Evolutionary conservation across 1,140 invertebrate species (phyloP).

Genomic region (Diorhabda carinulata): DNA sequence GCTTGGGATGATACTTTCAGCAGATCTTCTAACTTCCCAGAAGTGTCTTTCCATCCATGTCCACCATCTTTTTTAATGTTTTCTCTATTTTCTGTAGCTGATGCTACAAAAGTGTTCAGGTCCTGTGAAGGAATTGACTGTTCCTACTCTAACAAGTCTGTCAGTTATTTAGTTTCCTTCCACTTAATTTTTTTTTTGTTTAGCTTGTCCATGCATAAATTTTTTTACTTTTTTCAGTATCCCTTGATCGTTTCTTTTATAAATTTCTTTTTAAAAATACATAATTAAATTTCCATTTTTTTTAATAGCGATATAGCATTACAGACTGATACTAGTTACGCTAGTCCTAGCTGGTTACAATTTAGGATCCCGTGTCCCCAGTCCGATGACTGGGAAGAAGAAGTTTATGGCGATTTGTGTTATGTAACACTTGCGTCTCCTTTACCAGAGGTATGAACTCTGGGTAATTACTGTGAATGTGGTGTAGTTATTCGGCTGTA

Average conservation of each 20-base stretch:
- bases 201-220: neutral
- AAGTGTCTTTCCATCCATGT: too few relatives aligned
- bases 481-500: neutral
- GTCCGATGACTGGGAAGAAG: conserved; percentile 67
- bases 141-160: too few relatives aligned
- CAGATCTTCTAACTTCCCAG: too few relatives aligned
- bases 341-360: conserved; percentile 58
- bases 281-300: conserved; percentile 1
- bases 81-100: too few relatives aligned
- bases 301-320: conserved; percentile 12
- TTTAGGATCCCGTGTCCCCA: conserved; percentile 59
- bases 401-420: conserved; percentile 84
- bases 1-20: too few relatives aligned
- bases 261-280: neutral
- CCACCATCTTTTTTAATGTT: too few relatives aligned
- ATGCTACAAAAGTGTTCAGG: too few relatives aligned
- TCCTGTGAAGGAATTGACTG: too few relatives aligned
- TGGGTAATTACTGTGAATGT: neutral
- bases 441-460: conserved; percentile 56
- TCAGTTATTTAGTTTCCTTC: too few relatives aligned
- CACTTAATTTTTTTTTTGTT: too few relatives aligned
- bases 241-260: neutral
- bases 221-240: neutral
- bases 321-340: conserved; percentile 11
- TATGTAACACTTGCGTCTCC: conserved; percentile 72